Percentiles rank a stretch among this genome's conserved stretches.
Conservation (phyloP, 2,113 vertebrate species). For the Aptenodytes patagonicus region DNA sequence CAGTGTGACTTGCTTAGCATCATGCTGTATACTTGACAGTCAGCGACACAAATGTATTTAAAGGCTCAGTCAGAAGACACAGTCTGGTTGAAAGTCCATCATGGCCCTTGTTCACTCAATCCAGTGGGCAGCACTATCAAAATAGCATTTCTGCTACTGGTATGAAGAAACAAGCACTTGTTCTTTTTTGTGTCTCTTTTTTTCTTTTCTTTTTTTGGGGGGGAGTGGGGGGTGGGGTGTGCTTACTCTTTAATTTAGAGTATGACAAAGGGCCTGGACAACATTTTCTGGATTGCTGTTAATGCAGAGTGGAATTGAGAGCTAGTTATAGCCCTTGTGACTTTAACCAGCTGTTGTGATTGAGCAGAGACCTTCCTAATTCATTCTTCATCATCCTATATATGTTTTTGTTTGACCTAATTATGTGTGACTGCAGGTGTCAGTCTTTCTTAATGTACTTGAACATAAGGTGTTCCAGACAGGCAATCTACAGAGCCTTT, state of each 20-base stretch:
- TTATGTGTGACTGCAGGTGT: neutral
- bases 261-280: neutral
- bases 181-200: neutral
- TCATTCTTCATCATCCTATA: neutral
- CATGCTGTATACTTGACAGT: neutral
- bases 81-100: neutral
- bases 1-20: neutral
- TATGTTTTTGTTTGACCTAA: neutral
- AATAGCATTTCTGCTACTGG: neutral
- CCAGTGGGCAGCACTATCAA: neutral
- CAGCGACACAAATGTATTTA: neutral
- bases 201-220: fast-evolving
- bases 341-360: neutral
- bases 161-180: neutral
- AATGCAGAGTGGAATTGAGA: neutral
- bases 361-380: neutral
- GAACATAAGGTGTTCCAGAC: neutral
- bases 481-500: neutral
- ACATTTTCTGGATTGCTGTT: neutral
- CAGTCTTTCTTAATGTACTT: neutral
- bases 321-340: neutral
- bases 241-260: neutral
- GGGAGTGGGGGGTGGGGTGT: fast-evolving
- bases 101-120: neutral
- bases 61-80: neutral